phyloP scores from a whole-genome alignment of 2,797 vertebrate species.

The Dallia pectoralis region DNA sequence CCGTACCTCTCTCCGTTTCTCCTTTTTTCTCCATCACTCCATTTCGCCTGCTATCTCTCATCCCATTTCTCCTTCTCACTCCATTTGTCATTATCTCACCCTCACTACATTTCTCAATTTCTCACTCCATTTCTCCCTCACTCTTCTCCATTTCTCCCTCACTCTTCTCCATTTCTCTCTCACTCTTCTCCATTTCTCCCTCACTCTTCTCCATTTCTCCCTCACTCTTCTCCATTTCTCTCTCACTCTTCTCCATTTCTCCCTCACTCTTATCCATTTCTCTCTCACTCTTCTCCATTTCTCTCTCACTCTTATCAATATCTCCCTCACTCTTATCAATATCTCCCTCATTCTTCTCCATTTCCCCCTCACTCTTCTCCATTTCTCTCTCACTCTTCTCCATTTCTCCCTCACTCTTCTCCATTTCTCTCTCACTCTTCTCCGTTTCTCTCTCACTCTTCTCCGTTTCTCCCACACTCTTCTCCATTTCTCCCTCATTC shows the following conservation, averaged over 20 bases:
- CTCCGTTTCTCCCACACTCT: not conserved
- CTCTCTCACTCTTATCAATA: too few species aligned
- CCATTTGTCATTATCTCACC: not conserved
- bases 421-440: constrained; percentile 22
- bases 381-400: constrained; percentile 57
- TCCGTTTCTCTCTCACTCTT: not conserved
- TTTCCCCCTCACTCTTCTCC: not conserved
- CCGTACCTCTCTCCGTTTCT: constrained; percentile 42
- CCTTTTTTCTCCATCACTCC: constrained; percentile 34
- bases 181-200: not conserved
- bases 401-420: constrained; percentile 56
- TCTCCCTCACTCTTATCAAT: not conserved
- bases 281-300: not conserved
- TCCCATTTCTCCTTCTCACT: not conserved
- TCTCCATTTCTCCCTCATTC: not conserved
- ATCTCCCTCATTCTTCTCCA: not conserved
- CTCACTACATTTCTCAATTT: constrained; percentile 35
- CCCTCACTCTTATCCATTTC: not conserved
- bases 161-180: not conserved
- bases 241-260: not conserved
- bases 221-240: not conserved
- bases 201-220: not conserved
- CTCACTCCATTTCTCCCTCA: constrained; percentile 36
- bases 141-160: not conserved
- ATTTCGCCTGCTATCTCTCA: constrained; percentile 11